phyloP scores from a whole-genome alignment of 2,888 invertebrate species.

The Cryptocephalus moraei region DNA sequence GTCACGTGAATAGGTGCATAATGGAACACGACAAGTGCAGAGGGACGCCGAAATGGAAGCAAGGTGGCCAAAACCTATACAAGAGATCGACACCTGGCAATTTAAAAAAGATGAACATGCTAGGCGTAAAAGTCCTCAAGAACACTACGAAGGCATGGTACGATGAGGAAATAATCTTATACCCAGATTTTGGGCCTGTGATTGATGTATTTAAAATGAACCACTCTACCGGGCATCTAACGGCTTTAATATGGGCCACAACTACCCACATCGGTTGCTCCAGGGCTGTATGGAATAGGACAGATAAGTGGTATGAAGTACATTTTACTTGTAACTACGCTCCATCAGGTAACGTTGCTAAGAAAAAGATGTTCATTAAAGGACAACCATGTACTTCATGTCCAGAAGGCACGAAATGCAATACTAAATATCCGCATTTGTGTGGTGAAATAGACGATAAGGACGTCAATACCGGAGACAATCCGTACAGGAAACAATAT shows the following conservation, averaged over 20 bases:
- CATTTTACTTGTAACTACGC: conserved; percentile 11
- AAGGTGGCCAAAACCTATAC: conserved; percentile 13
- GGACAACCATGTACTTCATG: conserved; percentile 8
- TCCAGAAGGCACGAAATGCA: conserved; percentile 29
- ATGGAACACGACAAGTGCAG: conserved; percentile 14
- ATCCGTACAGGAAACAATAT: not conserved
- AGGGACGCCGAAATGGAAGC: conserved; percentile 5
- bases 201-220: not conserved
- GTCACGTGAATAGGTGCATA: conserved; percentile 15
- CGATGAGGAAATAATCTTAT: not conserved
- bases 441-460: conserved; percentile 9
- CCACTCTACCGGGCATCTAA: conserved; percentile 12
- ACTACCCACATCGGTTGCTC: conserved; percentile 14
- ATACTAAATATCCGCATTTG: conserved; percentile 3
- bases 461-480: not conserved
- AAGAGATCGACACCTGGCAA: not conserved
- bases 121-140: not conserved
- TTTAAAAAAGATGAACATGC: not conserved
- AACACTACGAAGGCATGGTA: conserved; percentile 8
- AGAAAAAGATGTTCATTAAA: conserved; percentile 1
- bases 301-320: not conserved
- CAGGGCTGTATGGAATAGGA: not conserved
- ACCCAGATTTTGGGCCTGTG: not conserved
- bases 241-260: conserved; percentile 14
- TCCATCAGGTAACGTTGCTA: conserved; percentile 3